Conservation (phyloP, 2,888 invertebrate species). For the Nomada hirtipes region DNA sequence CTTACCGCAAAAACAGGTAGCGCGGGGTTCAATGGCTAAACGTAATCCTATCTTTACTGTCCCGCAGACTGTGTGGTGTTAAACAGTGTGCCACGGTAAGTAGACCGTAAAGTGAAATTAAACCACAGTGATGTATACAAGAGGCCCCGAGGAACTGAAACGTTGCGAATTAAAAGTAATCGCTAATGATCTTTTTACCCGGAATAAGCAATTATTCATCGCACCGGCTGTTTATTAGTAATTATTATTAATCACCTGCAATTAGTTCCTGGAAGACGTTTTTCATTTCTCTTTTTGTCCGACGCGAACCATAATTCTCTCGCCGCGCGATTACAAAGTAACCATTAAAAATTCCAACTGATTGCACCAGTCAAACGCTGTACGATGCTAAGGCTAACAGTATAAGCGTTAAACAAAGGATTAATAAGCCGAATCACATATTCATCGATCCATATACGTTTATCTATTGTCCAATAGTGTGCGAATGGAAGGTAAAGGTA, state of each 20-base stretch:
- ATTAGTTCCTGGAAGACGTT: no score
- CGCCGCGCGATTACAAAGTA: background rate
- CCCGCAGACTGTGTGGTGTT: slow-evolving; percentile 7
- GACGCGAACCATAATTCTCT: no score
- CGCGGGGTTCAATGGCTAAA: slow-evolving; percentile 24
- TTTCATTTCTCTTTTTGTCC: no score
- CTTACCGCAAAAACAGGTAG: slow-evolving; percentile 44
- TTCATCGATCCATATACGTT: background rate
- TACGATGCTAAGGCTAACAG: background rate
- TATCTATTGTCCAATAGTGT: slow-evolving; percentile 9
- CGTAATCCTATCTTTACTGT: slow-evolving; percentile 44
- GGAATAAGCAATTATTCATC: no score
- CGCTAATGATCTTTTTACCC: no score
- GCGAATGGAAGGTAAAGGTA: slow-evolving; percentile 11
- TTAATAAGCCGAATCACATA: background rate
- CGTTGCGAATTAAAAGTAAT: no score
- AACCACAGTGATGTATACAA: background rate
- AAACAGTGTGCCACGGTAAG: slow-evolving; percentile 11
- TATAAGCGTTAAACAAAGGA: background rate
- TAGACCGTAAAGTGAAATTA: background rate
- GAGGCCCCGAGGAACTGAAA: no score
- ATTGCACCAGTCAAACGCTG: background rate
- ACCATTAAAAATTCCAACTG: background rate
- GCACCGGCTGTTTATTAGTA: no score
- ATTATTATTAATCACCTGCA: no score